These are phyloP conservation scores for Drosophila oshimai DNA, from an alignment of 1,140 invertebrate species.

Conservation along the genomic window DNA sequence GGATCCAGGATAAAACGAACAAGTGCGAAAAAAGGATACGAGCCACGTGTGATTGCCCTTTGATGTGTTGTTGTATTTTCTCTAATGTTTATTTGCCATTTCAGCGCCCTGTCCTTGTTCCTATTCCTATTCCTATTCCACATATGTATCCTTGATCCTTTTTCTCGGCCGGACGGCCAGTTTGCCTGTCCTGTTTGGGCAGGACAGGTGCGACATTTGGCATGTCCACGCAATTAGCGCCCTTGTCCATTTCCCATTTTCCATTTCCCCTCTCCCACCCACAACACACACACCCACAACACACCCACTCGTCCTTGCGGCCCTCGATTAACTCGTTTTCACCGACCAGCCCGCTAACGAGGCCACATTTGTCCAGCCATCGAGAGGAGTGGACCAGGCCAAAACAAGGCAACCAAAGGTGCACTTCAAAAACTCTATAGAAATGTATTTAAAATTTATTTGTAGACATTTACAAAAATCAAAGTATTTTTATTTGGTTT, in stretches of 20 bases:
- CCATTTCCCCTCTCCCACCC: background rate
- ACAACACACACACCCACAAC: background rate
- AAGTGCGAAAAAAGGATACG: conserved; percentile 40
- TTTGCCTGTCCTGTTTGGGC: conserved; percentile 20
- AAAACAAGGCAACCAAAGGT: background rate
- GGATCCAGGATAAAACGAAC: background rate
- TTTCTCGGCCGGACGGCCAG: background rate
- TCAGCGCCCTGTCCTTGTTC: background rate
- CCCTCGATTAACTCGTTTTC: conserved; percentile 62
- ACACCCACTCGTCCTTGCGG: conserved; percentile 1
- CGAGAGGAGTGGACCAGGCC: conserved; percentile 1
- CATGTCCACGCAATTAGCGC: conserved; percentile 74
- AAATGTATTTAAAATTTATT: too few relatives aligned
- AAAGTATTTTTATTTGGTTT: too few relatives aligned
- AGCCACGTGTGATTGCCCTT: conserved; percentile 49
- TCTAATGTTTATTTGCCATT: conserved; percentile 75
- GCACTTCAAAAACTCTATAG: background rate
- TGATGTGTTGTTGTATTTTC: conserved; percentile 54
- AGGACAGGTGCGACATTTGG: conserved; percentile 71
- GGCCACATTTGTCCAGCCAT: conserved; percentile 33
- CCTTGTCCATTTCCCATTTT: conserved; percentile 19
- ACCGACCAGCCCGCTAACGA: conserved; percentile 36
- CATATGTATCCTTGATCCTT: conserved; percentile 19
- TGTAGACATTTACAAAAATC: too few relatives aligned
- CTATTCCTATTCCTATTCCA: too few relatives aligned